Conservation (phyloP, 2,888 invertebrate species). For the Steinernema hermaphroditum region DNA sequence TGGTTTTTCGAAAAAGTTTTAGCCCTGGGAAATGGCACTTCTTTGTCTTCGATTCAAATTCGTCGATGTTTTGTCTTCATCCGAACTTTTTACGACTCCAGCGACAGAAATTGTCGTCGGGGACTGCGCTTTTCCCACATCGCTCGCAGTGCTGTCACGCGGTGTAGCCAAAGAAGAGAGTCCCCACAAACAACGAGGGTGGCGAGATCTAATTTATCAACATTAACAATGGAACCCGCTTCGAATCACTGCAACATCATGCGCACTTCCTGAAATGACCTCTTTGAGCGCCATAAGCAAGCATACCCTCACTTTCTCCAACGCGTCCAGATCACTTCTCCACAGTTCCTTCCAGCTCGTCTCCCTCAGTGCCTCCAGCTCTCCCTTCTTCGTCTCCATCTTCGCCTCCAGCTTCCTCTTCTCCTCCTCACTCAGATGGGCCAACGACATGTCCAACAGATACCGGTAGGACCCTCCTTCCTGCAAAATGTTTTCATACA, state of each 20-base stretch:
- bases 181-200: too few species aligned
- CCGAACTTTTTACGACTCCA: too few species aligned
- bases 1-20: too few species aligned
- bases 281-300: neutral
- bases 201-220: too few species aligned
- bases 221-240: too few species aligned
- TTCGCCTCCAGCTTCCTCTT: constrained; percentile 26
- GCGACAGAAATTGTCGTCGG: too few species aligned
- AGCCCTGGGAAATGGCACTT: too few species aligned
- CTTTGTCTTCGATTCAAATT: too few species aligned
- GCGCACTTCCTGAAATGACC: neutral
- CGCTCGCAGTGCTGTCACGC: too few species aligned
- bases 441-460: constrained; percentile 46
- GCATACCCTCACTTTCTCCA: constrained; percentile 1
- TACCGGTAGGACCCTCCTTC: constrained; percentile 37
- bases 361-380: constrained; percentile 33
- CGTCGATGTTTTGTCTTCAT: too few species aligned
- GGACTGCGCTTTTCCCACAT: too few species aligned
- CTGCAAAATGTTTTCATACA: neutral
- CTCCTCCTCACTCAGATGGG: constrained; percentile 46
- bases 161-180: too few species aligned
- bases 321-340: constrained; percentile 39
- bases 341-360: constrained; percentile 43
- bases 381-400: constrained; percentile 2
- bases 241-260: neutral